Conservation (phyloP, 2,888 invertebrate genomes). For the Polia nebulosa region DNA sequence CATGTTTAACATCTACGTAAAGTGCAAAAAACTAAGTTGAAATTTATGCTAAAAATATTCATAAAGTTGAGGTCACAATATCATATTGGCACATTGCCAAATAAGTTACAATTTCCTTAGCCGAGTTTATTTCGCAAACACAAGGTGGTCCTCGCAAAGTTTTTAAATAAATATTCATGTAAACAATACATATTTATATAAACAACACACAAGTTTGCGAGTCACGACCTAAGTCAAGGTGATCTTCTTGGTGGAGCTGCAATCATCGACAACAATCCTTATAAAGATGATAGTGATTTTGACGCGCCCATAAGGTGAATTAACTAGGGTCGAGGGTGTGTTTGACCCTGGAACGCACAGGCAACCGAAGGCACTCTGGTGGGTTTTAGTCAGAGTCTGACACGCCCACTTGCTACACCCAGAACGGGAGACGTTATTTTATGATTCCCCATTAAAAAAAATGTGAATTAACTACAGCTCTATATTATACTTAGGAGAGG, state of each 20-base stretch:
- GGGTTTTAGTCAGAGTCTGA: no score
- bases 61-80: slow-evolving; percentile 19
- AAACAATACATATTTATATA: slow-evolving; percentile 30
- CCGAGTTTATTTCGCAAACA: slow-evolving; percentile 44
- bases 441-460: no score
- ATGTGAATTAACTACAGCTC: no score
- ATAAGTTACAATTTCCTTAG: slow-evolving; percentile 10
- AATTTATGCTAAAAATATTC: slow-evolving; percentile 1
- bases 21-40: neutral
- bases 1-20: neutral
- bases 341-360: no score
- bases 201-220: neutral
- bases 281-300: neutral
- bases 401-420: no score
- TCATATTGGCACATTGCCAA: neutral
- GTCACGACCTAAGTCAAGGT: slow-evolving; percentile 44
- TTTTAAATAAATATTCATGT: slow-evolving; percentile 28
- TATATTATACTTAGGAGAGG: no score
- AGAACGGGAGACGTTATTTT: no score
- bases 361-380: no score
- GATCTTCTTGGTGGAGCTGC: slow-evolving; percentile 17
- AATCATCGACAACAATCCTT: slow-evolving; percentile 1
- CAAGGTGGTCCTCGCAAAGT: slow-evolving; percentile 1
- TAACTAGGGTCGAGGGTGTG: no score
- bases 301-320: no score